Conservation (phyloP, 2,888 invertebrate genomes). For the Ophraella communa region DNA sequence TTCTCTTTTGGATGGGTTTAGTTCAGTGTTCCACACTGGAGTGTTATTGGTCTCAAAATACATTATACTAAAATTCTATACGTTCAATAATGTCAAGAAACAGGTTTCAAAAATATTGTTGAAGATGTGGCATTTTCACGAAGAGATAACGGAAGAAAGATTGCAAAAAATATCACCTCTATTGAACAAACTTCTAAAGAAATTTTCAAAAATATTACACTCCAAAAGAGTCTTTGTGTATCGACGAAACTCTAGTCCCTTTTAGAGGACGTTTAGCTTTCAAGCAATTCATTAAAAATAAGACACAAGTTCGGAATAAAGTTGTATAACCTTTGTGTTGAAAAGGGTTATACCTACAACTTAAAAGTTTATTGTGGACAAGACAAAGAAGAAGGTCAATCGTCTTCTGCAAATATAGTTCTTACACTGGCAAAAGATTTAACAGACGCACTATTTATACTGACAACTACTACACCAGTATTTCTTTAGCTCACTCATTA, state of each 20-base stretch:
- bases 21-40: not conserved
- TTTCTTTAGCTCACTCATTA: not conserved
- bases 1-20: not conserved
- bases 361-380: not conserved
- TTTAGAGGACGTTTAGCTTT: not conserved
- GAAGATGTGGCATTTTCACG: not conserved
- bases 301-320: not conserved
- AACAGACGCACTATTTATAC: not conserved
- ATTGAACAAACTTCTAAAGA: not conserved
- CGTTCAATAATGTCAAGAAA: not conserved
- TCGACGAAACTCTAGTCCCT: not conserved
- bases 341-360: not conserved
- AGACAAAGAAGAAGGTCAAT: not conserved
- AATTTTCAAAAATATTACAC: not conserved
- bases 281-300: not conserved
- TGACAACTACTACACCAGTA: not conserved
- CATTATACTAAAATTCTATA: not conserved
- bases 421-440: not conserved
- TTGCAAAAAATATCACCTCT: conserved; percentile 1
- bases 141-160: not conserved
- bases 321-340: not conserved
- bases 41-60: not conserved
- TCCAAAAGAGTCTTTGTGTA: not conserved
- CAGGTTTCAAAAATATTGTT: not conserved
- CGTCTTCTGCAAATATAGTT: not conserved